Percentiles rank a stretch among this genome's conserved stretches.
These are phyloP conservation scores for Pseudorasbora parva DNA, from an alignment of 2,113 vertebrate species.

Conservation along the genomic window DNA sequence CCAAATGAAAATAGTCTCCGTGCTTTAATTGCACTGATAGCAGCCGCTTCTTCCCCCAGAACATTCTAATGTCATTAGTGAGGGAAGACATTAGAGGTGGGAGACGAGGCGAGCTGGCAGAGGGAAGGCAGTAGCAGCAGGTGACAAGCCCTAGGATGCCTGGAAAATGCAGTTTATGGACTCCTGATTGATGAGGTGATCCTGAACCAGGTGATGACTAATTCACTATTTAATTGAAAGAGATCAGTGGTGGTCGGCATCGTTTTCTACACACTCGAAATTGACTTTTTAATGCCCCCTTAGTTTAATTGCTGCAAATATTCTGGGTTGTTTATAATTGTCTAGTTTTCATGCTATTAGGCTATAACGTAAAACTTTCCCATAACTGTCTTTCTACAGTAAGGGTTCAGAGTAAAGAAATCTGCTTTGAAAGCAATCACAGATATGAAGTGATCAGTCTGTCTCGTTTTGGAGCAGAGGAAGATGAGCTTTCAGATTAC, in stretches of 20 bases:
- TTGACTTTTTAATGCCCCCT: conserved; percentile 45
- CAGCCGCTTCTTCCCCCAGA: conserved; percentile 8
- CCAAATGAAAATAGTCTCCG: conserved; percentile 32
- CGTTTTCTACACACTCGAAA: conserved; percentile 28
- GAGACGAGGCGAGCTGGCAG: conserved; percentile 44
- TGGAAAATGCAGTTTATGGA: conserved; percentile 55
- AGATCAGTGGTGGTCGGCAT: conserved; percentile 36
- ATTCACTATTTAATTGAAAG: conserved; percentile 57
- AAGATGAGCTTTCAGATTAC: conserved; percentile 31
- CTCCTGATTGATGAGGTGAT: conserved; percentile 64
- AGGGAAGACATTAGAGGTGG: conserved; percentile 55
- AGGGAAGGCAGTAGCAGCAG: conserved; percentile 52
- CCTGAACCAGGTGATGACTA: conserved; percentile 58
- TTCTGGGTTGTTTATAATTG: conserved; percentile 22
- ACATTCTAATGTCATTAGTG: conserved; percentile 57
- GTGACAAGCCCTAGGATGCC: conserved; percentile 52
- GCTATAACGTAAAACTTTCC: background rate
- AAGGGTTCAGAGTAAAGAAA: background rate
- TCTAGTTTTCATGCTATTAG: background rate
- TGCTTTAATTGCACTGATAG: conserved; percentile 27
- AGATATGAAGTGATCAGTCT: conserved; percentile 10
- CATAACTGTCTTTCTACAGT: background rate
- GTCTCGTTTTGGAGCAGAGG: background rate
- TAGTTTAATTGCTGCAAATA: conserved; percentile 23
- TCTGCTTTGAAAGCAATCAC: conserved; percentile 19